These are phyloP conservation scores for Torymus auratus DNA, from an alignment of 2,888 invertebrate genomes.

Conservation along the genomic window DNA sequence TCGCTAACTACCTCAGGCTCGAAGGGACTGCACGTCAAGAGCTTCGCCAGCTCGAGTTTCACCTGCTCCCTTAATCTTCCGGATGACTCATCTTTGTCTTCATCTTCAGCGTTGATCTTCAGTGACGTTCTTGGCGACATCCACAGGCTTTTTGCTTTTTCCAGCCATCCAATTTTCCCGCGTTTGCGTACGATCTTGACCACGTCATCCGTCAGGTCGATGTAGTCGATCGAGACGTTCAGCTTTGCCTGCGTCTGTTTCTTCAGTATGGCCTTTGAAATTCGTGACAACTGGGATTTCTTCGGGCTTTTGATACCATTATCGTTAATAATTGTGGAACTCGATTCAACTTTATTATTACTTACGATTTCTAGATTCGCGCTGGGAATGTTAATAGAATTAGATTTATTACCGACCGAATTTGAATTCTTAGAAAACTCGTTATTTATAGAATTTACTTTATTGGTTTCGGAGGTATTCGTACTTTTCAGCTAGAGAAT, in stretches of 20 bases:
- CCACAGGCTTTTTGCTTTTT: conserved; percentile 60
- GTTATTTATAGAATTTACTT: conserved; percentile 49
- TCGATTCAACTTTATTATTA: conserved; percentile 30
- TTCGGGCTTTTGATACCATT: conserved; percentile 48
- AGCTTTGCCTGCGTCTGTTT: no score
- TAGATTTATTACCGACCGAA: conserved; percentile 56
- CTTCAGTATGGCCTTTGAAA: no score
- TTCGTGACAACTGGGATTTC: background rate
- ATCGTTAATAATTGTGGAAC: conserved; percentile 26
- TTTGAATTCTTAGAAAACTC: conserved; percentile 43
- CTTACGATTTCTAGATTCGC: conserved; percentile 25
- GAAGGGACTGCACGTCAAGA: no score
- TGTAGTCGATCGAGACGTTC: conserved; percentile 38
- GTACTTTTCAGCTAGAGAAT: conserved; percentile 49
- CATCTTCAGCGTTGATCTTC: conserved; percentile 5
- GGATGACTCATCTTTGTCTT: background rate
- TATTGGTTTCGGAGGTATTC: conserved; percentile 44
- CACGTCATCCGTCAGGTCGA: conserved; percentile 71
- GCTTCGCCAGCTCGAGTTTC: no score
- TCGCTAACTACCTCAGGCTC: no score
- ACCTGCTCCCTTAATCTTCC: conserved; percentile 6
- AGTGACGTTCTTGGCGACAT: background rate
- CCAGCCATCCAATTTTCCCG: conserved; percentile 67
- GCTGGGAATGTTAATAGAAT: conserved; percentile 55
- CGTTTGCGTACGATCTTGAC: conserved; percentile 66